Evolutionary conservation across 1,140 invertebrate genomes (phyloP), one percentile per base, ranked within the genome.

Genomic region (Danaus melanippus): DNA sequence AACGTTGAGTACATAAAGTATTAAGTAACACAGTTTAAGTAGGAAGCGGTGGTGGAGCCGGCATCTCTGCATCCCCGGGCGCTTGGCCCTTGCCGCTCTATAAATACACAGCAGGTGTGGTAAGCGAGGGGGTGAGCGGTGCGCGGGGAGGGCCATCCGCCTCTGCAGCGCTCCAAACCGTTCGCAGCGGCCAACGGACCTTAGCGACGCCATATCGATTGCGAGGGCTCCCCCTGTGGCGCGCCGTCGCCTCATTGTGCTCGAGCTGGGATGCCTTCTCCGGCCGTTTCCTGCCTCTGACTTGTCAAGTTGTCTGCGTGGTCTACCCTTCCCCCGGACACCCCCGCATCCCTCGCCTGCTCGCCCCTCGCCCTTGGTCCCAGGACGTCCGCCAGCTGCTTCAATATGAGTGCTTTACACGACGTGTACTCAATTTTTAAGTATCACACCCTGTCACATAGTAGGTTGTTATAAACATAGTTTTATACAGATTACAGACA

Each of bases 121-220:
- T 69, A 64, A 67, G 64, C 59, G 74, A 52, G 73, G 74, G 69
- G 66, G 70, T 11, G 67, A 45, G 69, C 44, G 71, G 60, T 61
- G 67, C 59, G 77, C 68, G 76, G 64, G 79, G 64, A 58, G 75
- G 79, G 78, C 74, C 73, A 80, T 80, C 78, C 79, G 78, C 79
- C 79, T 83, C 78, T 77, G 74, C 78, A 83, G 77, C 74, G 74
- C 69, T 79, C 76, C 73, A 76, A 84, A 76, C 76, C 70, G 76
- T 67, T 83, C 79, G 69, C 76, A 81, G 72, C 81, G 79, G 78
- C 82, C 82, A 82, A 70, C 80, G 82, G 82, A 85, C 82, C 82
- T 85, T 84, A 85, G 80, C 82, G 79, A 79, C 82, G 80, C 71
- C 77, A 86, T 86, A 86, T 86, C 82, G 82, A 86, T 85, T 85